Evolutionary conservation across 2,113 vertebrate genomes (phyloP).

Genomic region (Entelurus aequoreus): DNA sequence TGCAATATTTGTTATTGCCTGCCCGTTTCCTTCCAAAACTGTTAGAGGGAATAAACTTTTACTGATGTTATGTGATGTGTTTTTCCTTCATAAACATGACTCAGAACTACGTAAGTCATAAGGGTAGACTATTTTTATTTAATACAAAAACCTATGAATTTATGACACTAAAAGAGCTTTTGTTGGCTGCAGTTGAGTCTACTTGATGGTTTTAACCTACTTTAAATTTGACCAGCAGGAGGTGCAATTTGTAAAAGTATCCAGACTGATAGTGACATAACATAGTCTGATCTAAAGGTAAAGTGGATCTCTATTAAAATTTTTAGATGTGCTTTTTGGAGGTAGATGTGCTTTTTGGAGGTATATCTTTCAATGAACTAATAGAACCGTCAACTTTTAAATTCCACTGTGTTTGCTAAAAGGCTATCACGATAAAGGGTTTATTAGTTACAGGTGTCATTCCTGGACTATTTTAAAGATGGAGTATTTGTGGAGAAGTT

Average conservation of each 20-base stretch:
- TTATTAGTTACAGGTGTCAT: conserved; percentile 40
- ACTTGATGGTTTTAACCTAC: not conserved
- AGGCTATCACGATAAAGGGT: not conserved
- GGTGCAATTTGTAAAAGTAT: conserved; percentile 5
- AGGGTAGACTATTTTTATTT: too few species aligned
- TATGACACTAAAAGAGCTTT: not conserved
- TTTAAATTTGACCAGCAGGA: conserved; percentile 13
- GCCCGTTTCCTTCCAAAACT: conserved; percentile 39
- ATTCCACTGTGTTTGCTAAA: too few species aligned
- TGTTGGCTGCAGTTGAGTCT: not conserved
- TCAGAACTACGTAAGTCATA: too few species aligned
- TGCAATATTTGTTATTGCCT: conserved; percentile 44
- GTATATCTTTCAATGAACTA: not conserved
- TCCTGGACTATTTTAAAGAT: not conserved
- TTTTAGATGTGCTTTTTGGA: too few species aligned
- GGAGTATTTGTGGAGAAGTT: too few species aligned
- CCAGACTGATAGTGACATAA: too few species aligned
- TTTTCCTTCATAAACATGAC: not conserved
- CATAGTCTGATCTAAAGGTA: too few species aligned
- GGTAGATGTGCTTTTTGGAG: too few species aligned
- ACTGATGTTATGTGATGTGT: conserved; percentile 29
- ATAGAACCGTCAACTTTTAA: too few species aligned
- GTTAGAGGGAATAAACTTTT: conserved; percentile 68
- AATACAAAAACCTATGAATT: too few species aligned
- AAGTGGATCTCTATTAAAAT: too few species aligned